phyloP scores from a whole-genome alignment of 2,797 vertebrate genomes.

The Coendou prehensilis region DNA sequence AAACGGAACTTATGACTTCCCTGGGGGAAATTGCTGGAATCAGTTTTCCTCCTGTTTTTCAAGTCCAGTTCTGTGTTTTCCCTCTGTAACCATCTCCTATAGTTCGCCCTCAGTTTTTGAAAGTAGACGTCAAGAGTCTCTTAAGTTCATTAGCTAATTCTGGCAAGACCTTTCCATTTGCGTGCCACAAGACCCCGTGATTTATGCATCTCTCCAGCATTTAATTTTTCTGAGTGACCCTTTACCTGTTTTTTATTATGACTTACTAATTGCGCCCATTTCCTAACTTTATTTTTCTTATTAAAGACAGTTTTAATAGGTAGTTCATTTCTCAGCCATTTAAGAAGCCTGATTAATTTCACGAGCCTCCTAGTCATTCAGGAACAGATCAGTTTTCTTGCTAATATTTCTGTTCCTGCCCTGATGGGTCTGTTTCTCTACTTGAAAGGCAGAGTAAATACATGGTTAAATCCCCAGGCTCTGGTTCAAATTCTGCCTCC shows the following conservation, averaged over 20 bases:
- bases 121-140: conserved; percentile 56
- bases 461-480: neutral
- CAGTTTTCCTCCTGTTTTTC: conserved; percentile 64
- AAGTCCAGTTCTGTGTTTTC: neutral
- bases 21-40: conserved; percentile 47
- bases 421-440: neutral
- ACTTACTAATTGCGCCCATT: conserved; percentile 74
- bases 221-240: conserved; percentile 83
- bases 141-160: conserved; percentile 83
- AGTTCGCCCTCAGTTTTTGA: conserved; percentile 35
- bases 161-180: conserved; percentile 45
- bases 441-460: neutral
- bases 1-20: conserved; percentile 63
- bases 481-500: neutral
- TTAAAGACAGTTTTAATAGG: conserved; percentile 81
- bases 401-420: conserved; percentile 61
- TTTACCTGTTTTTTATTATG: conserved; percentile 81
- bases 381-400: conserved; percentile 63
- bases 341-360: conserved; percentile 78
- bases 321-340: conserved; percentile 73
- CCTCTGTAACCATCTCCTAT: rapidly evolving
- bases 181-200: conserved; percentile 42
- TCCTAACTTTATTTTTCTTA: conserved; percentile 81
- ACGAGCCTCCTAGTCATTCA: conserved; percentile 50
- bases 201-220: conserved; percentile 77